Conservation (phyloP, 1,140 invertebrate genomes). For the Ylistrum balloti region DNA sequence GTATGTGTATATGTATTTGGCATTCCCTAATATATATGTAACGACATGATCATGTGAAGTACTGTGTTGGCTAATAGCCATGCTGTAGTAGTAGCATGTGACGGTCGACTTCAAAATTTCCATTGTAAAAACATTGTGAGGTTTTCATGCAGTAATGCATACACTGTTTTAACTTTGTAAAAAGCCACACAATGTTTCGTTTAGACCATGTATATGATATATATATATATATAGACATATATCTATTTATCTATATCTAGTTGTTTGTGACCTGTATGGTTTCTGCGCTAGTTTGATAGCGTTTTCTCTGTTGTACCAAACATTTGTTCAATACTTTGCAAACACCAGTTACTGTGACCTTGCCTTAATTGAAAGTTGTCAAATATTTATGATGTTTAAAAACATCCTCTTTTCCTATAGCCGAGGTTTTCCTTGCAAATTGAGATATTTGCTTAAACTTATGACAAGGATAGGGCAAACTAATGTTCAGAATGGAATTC, state of each 20-base stretch:
- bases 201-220: constrained; percentile 7
- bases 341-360: background rate
- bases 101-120: constrained; percentile 13
- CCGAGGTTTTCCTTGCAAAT: too few relatives aligned
- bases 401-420: too few relatives aligned
- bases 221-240: background rate
- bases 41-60: constrained; percentile 18
- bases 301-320: background rate
- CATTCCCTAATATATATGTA: constrained; percentile 4
- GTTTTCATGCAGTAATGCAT: constrained; percentile 29
- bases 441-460: too few relatives aligned
- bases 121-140: constrained; percentile 35
- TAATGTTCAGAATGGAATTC: too few relatives aligned
- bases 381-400: too few relatives aligned
- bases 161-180: constrained; percentile 28
- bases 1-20: background rate
- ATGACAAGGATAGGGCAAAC: too few relatives aligned
- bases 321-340: too few relatives aligned
- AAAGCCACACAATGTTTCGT: constrained; percentile 17
- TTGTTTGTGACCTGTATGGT: background rate
- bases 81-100: background rate
- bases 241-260: background rate
- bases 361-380: background rate
- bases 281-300: background rate
- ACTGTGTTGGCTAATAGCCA: background rate